Percentiles rank a stretch among this genome's conserved stretches.
Evolutionary conservation across 2,888 invertebrate genomes (phyloP).

Genomic region (Itoplectis maculator): DNA sequence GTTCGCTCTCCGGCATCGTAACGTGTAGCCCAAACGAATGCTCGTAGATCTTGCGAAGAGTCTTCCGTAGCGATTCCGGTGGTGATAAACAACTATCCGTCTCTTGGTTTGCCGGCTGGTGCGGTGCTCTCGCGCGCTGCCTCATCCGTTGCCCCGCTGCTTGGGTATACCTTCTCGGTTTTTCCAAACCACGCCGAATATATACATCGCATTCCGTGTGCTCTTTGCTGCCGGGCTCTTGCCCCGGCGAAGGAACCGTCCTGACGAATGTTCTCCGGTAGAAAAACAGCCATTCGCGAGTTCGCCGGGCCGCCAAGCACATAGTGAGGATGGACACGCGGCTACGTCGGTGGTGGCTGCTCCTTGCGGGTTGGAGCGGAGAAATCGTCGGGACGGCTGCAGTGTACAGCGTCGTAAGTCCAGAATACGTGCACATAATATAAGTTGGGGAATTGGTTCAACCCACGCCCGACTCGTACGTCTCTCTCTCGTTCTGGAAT

Average conservation of each 20-base stretch:
- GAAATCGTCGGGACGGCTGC: neutral
- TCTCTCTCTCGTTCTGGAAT: neutral
- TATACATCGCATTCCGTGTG: constrained; percentile 6
- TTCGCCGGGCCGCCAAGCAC: constrained; percentile 16
- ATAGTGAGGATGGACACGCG: constrained; percentile 32
- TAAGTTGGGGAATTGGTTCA: constrained; percentile 6
- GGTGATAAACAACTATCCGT: constrained; percentile 77
- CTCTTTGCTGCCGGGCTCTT: neutral
- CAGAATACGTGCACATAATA: constrained; percentile 15
- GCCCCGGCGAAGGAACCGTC: constrained; percentile 28
- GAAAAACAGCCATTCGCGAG: constrained; percentile 23
- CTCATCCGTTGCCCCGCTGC: neutral
- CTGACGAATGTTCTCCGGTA: constrained; percentile 48
- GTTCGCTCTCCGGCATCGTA: constrained; percentile 12
- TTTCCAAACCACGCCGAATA: constrained; percentile 44
- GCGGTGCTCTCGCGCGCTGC: constrained; percentile 36
- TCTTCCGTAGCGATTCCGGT: constrained; percentile 69
- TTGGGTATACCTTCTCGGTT: constrained; percentile 44
- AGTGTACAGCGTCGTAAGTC: constrained; percentile 18
- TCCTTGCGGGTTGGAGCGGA: no score
- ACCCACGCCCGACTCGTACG: neutral
- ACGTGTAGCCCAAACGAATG: constrained; percentile 41
- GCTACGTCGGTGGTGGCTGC: neutral
- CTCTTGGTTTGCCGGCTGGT: constrained; percentile 56
- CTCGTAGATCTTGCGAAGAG: constrained; percentile 46